Evolutionary conservation across 2,113 vertebrate genomes (phyloP), one percentile per base, ranked within the genome.

Genomic region (Ciconia boyciana): DNA sequence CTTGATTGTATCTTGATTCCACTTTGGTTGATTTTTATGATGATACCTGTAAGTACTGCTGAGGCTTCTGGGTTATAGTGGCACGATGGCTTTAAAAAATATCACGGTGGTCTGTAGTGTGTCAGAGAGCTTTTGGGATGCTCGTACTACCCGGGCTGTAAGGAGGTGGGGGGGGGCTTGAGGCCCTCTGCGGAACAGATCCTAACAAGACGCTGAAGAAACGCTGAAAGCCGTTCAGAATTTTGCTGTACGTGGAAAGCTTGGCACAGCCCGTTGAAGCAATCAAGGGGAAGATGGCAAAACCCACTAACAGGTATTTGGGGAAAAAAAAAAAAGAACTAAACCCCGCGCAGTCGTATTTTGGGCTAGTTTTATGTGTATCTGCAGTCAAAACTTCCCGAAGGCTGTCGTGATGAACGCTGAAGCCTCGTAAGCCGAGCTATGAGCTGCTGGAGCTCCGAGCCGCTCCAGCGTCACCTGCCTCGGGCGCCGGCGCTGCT

Each of bases 241-340:
- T 34, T 10, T 15, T 57, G 44, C 52, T 51, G 21, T 26, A 4
- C 2, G 52, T 26, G 64, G 49, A 8, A 32, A n/a, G 26, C 11
- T 29, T 8, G 64, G 55, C 49, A 6, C 0, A 31, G n/a, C 34
- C 48, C 21, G 19, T 14, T 8, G 24, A 7, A 48, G 48, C 54
- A 21, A 7, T 41, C 14, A 1, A 4, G 36, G 57, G 14, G 13
- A 16, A 17, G 19, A 3, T 25, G 77, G 25, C 32, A 6, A 34
- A 65, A 10, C 3, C 41, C 31, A 2, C 29, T 0, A 6, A 13
- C 0, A 9, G 9, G 29, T 32, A 24, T 55, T 54, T 7, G 54
- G 62, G 54, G 31, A 3, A 22, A 21, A 11, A 3, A 3, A 22
- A 21, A 11, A 3, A 6, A 3, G 16, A 7, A 19, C 44, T 18